These are phyloP conservation scores for Syngnathoides biaculeatus DNA, from an alignment of 2,113 vertebrate genomes.

Conservation along the genomic window DNA sequence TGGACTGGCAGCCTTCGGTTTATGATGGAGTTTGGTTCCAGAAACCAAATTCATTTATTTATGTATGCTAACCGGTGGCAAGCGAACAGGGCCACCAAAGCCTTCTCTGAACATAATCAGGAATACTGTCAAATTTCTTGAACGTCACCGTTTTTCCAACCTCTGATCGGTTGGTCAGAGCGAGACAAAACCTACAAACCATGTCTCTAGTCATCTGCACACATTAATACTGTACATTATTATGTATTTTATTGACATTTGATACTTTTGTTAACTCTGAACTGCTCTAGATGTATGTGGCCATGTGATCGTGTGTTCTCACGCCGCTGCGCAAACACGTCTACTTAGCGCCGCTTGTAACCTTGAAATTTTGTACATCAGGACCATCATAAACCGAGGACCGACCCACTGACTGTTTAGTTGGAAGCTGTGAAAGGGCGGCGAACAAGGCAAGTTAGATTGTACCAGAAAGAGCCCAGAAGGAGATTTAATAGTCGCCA, in stretches of 20 bases:
- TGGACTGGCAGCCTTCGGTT: neutral
- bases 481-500: constrained; percentile 21
- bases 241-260: too few relatives aligned
- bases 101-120: too few relatives aligned
- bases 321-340: neutral
- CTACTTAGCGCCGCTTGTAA: neutral
- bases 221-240: too few relatives aligned
- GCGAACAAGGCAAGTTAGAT: constrained; percentile 42
- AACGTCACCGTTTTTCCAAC: too few relatives aligned
- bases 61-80: too few relatives aligned
- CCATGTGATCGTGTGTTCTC: neutral
- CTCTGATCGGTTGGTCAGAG: too few relatives aligned
- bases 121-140: too few relatives aligned
- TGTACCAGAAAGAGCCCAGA: constrained; percentile 20
- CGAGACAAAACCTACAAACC: too few relatives aligned
- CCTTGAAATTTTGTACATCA: neutral
- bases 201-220: too few relatives aligned
- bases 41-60: neutral
- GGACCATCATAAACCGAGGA: neutral
- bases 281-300: too few relatives aligned
- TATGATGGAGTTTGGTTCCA: neutral
- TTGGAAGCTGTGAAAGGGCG: constrained; percentile 36
- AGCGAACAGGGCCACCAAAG: too few relatives aligned
- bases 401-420: constrained; percentile 25
- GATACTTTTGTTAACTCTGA: too few relatives aligned